Conservation (phyloP, 2,113 vertebrate genomes). For the Trichomycterus rosablanca region DNA sequence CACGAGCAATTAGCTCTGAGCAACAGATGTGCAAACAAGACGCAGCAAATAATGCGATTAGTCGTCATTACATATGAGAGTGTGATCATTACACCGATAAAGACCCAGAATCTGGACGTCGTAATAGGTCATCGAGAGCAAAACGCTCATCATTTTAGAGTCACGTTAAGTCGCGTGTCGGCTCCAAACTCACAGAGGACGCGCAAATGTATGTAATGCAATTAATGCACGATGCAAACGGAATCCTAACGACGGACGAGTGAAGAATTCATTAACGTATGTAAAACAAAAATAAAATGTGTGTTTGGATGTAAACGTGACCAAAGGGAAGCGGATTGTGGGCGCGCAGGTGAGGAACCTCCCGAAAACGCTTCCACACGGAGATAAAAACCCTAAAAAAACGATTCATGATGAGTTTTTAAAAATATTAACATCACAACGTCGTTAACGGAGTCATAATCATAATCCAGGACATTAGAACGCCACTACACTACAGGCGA, state of each 20-base stretch:
- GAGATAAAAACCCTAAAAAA: too few relatives aligned
- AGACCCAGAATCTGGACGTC: slow-evolving; percentile 46
- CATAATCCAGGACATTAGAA: slow-evolving; percentile 46
- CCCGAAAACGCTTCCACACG: slow-evolving; percentile 19
- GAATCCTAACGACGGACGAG: slow-evolving; percentile 45
- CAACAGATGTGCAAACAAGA: slow-evolving; percentile 64
- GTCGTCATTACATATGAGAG: slow-evolving; percentile 66
- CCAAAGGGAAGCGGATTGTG: too few relatives aligned
- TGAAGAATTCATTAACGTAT: not conserved
- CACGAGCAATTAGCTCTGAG: slow-evolving; percentile 63
- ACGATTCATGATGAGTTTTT: not conserved
- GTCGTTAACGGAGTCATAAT: slow-evolving; percentile 42
- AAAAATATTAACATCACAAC: slow-evolving; percentile 22
- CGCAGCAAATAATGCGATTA: slow-evolving; percentile 68
- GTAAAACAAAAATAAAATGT: too few relatives aligned
- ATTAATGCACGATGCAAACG: slow-evolving; percentile 48
- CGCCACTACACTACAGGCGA: slow-evolving; percentile 27
- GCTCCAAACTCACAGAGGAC: slow-evolving; percentile 42
- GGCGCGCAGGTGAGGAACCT: slow-evolving; percentile 39
- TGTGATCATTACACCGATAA: slow-evolving; percentile 61
- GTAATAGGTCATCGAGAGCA: slow-evolving; percentile 54
- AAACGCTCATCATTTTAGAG: slow-evolving; percentile 52
- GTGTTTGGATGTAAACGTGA: too few relatives aligned
- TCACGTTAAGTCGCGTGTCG: slow-evolving; percentile 46
- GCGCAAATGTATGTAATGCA: slow-evolving; percentile 48